Percentiles rank a stretch among this genome's conserved stretches.
Evolutionary conservation across 2,113 vertebrate species (phyloP).

Genomic region (Malurus cyaneus): DNA sequence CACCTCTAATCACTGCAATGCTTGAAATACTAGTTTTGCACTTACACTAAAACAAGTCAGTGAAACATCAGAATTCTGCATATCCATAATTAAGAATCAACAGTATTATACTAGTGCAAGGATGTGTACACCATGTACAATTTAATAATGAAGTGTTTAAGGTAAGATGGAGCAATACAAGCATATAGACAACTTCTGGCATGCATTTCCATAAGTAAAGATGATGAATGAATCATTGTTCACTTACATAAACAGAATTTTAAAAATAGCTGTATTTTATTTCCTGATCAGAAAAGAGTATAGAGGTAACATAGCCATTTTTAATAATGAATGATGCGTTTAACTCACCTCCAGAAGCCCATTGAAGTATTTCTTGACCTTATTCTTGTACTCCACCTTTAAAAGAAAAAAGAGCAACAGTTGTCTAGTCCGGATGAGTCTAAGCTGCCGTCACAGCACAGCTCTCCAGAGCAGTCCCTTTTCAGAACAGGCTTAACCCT

Average conservation of each 20-base stretch:
- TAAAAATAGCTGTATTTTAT: background rate
- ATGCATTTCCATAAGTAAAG: background rate
- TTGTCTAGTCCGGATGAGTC: background rate
- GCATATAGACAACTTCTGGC: background rate
- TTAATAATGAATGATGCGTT: background rate
- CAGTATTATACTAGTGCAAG: background rate
- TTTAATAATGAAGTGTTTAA: background rate
- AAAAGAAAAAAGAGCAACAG: background rate
- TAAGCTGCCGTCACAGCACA: background rate
- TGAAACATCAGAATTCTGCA: background rate
- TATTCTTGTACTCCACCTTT: background rate
- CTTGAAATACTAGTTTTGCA: background rate
- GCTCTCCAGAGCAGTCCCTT: background rate
- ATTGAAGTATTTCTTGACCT: background rate
- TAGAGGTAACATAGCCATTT: background rate
- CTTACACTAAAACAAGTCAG: background rate
- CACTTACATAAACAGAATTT: background rate
- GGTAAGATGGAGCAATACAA: background rate
- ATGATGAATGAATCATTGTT: background rate
- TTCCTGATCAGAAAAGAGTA: background rate
- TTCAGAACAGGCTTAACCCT: background rate
- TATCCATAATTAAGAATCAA: background rate
- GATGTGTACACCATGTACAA: fast-evolving
- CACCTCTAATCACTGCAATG: background rate
- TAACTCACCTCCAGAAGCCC: slow-evolving; percentile 36